These are phyloP conservation scores for Archaeoteleia sp. DNA, from an alignment of 2,888 invertebrate genomes.

Conservation along the genomic window DNA sequence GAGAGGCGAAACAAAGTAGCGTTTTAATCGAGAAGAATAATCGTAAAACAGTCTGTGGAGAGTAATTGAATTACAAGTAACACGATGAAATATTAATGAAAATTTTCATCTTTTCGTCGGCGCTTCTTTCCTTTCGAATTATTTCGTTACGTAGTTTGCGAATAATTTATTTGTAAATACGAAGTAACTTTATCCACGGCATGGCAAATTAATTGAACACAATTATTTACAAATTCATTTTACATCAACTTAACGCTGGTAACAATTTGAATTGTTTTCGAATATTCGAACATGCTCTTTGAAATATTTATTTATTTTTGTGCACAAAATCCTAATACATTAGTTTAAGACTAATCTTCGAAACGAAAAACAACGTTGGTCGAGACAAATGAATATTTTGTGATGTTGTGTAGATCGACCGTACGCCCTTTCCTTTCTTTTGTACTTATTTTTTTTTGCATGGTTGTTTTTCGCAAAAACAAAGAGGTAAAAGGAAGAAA, in stretches of 20 bases:
- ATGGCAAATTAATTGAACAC: too few relatives aligned
- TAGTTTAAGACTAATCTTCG: not conserved
- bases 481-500: slow-evolving; percentile 48
- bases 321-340: too few relatives aligned
- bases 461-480: slow-evolving; percentile 36
- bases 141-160: too few relatives aligned
- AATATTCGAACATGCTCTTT: too few relatives aligned
- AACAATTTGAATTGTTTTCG: too few relatives aligned
- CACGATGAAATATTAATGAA: slow-evolving; percentile 40
- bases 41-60: slow-evolving; percentile 16
- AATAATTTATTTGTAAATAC: too few relatives aligned
- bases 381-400: slow-evolving; percentile 36
- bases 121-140: too few relatives aligned
- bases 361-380: not conserved
- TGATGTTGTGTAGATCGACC: slow-evolving; percentile 12
- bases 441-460: slow-evolving; percentile 4
- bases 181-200: too few relatives aligned
- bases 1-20: slow-evolving; percentile 13
- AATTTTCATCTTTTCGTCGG: slow-evolving; percentile 3
- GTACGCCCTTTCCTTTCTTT: slow-evolving; percentile 4
- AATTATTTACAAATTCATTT: too few relatives aligned
- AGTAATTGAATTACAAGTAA: slow-evolving; percentile 36
- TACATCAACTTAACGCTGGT: too few relatives aligned
- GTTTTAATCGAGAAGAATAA: slow-evolving; percentile 44
- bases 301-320: too few relatives aligned